These are phyloP conservation scores for Chloebia gouldiae DNA, from an alignment of 2,113 vertebrate genomes.

Conservation along the genomic window DNA sequence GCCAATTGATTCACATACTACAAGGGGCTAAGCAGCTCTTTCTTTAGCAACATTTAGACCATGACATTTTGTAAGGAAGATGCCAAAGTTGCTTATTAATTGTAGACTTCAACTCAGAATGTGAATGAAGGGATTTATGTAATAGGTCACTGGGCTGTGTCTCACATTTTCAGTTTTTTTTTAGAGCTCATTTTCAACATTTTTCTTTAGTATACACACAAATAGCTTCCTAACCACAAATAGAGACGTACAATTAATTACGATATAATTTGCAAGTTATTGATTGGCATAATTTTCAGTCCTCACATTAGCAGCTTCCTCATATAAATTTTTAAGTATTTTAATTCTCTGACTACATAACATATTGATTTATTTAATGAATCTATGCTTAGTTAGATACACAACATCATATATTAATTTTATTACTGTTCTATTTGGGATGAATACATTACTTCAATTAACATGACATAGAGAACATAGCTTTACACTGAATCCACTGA, in stretches of 20 bases:
- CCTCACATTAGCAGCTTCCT: background rate
- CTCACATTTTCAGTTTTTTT: background rate
- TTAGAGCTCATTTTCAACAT: background rate
- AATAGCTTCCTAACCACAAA: background rate
- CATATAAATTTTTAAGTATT: conserved; percentile 18
- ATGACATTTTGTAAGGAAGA: conserved; percentile 7
- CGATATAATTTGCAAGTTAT: conserved; percentile 9
- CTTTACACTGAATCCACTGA: background rate
- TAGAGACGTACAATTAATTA: conserved; percentile 23
- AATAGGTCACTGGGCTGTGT: background rate
- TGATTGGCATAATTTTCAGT: background rate
- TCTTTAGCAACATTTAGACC: conserved; percentile 4
- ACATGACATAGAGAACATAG: background rate
- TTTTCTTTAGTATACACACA: background rate
- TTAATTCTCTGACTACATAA: background rate
- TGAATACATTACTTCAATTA: background rate
- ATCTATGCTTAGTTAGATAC: background rate
- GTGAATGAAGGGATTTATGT: conserved; percentile 11
- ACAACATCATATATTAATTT: background rate
- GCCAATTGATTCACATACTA: background rate
- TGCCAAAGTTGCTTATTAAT: conserved; percentile 20
- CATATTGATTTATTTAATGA: conserved; percentile 18
- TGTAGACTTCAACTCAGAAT: background rate
- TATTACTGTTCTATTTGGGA: background rate
- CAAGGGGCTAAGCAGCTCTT: background rate